Percentiles rank a stretch among this genome's conserved stretches.
Evolutionary conservation across 1,140 invertebrate species (phyloP).

Genomic region (Trichonephila clavipes): DNA sequence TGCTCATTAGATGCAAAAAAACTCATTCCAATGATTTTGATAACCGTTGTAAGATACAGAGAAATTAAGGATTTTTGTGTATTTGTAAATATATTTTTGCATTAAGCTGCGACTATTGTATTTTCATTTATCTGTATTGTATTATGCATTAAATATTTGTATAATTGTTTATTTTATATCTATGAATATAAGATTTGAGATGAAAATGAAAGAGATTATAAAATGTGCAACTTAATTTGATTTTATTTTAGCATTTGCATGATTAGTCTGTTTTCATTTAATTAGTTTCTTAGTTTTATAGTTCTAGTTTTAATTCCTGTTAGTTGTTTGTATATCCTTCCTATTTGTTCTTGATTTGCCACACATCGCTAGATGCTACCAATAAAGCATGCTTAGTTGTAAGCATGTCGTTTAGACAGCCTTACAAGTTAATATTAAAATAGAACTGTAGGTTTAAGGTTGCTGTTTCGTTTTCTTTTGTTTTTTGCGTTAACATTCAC

Average conservation of each 20-base stretch:
- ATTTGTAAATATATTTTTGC: no score
- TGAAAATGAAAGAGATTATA: background rate
- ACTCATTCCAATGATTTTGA: no score
- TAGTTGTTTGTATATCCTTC: conserved; percentile 51
- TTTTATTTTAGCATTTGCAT: conserved; percentile 52
- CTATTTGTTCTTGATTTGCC: conserved; percentile 57
- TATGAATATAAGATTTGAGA: background rate
- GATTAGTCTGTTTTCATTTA: conserved; percentile 38
- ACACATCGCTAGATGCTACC: conserved; percentile 73
- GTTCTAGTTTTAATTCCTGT: conserved; percentile 27
- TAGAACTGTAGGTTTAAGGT: background rate
- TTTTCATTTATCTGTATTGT: background rate
- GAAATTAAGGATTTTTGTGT: no score
- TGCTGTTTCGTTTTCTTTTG: conserved; percentile 7
- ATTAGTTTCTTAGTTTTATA: conserved; percentile 14
- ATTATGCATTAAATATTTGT: background rate
- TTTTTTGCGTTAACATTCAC: conserved; percentile 22
- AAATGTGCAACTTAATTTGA: background rate
- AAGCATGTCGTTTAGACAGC: conserved; percentile 57
- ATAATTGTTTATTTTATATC: background rate
- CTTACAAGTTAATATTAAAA: background rate
- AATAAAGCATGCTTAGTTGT: conserved; percentile 70
- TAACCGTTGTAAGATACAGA: no score
- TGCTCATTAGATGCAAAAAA: no score
- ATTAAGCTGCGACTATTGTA: background rate